Percentiles rank a stretch among this genome's conserved stretches.
phyloP scores from a whole-genome alignment of 2,888 invertebrate genomes.

The Ditula angustiorana region DNA sequence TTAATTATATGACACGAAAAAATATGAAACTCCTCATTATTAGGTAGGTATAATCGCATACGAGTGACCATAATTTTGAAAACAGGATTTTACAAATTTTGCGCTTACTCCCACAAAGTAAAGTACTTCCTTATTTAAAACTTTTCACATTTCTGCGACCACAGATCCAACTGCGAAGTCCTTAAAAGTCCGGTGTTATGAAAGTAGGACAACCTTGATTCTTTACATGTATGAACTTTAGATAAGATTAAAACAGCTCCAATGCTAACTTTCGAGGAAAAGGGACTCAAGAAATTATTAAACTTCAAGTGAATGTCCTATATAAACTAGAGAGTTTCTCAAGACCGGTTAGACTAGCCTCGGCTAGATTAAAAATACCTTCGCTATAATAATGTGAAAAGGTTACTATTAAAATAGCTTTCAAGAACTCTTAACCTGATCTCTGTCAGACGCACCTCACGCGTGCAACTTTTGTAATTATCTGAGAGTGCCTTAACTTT shows the following conservation, averaged over 20 bases:
- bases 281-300: neutral
- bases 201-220: neutral
- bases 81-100: too few species aligned
- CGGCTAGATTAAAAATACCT: neutral
- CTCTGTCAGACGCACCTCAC: constrained; percentile 1
- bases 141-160: neutral
- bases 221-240: neutral
- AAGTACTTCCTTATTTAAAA: neutral
- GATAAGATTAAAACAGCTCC: neutral
- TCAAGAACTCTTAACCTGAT: constrained; percentile 2
- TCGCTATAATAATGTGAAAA: neutral
- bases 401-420: neutral
- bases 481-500: constrained; percentile 8
- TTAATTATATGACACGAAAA: too few species aligned
- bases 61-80: too few species aligned
- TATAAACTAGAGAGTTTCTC: neutral
- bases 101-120: too few species aligned
- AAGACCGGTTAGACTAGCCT: too few species aligned
- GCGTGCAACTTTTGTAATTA: constrained; percentile 18
- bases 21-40: too few species aligned
- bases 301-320: neutral
- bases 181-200: neutral
- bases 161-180: neutral
- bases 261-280: neutral
- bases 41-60: too few species aligned